Evolutionary conservation across 1,140 invertebrate genomes (phyloP).

Genomic region (Epicauta chinensis): DNA sequence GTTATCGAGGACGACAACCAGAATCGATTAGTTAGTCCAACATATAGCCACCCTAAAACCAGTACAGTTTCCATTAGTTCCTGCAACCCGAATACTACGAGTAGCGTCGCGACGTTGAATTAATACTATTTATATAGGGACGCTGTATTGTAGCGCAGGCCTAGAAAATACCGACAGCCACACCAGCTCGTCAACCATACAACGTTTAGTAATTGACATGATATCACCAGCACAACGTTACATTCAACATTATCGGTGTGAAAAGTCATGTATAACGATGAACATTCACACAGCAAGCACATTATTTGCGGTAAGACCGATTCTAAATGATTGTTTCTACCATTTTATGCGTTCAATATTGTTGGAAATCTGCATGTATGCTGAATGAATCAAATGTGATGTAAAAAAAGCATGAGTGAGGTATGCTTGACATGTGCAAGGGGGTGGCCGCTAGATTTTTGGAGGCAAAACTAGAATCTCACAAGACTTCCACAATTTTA

Average conservation of each 20-base stretch:
- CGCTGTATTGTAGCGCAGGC: constrained; percentile 6
- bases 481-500: too few species aligned
- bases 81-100: too few species aligned
- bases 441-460: too few species aligned
- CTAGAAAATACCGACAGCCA: constrained; percentile 14
- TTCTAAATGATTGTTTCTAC: too few species aligned
- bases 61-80: neutral
- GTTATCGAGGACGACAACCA: too few species aligned
- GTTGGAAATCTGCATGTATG: too few species aligned
- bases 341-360: too few species aligned
- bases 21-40: too few species aligned
- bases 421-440: too few species aligned
- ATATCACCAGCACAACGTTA: constrained; percentile 33
- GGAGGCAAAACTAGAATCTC: too few species aligned
- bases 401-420: too few species aligned
- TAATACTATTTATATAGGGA: neutral
- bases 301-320: constrained; percentile 35
- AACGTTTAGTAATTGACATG: constrained; percentile 36
- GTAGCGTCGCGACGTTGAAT: constrained; percentile 2
- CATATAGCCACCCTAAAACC: neutral
- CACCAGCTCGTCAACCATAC: neutral
- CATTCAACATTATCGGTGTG: constrained; percentile 27
- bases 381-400: too few species aligned
- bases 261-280: constrained; percentile 40
- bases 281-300: constrained; percentile 34